Evolutionary conservation across 2,113 vertebrate genomes (phyloP).

Genomic region (Anseranas semipalmata): DNA sequence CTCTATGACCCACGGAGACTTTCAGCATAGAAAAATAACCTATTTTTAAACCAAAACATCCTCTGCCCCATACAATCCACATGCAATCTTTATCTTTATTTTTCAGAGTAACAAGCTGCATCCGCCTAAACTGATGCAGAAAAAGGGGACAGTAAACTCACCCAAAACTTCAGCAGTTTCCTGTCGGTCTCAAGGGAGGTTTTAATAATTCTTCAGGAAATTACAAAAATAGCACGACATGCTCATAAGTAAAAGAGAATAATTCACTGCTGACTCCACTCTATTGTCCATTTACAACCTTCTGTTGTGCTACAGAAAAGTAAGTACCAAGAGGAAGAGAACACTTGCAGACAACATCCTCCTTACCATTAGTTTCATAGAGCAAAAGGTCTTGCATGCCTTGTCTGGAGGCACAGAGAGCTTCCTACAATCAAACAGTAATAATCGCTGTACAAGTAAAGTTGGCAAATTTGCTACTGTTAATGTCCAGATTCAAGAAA

Average conservation of each 20-base stretch:
- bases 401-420: neutral
- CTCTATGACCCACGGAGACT: neutral
- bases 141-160: neutral
- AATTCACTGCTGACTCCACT: neutral
- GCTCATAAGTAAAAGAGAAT: neutral
- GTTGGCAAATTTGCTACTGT: neutral
- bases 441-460: neutral
- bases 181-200: neutral
- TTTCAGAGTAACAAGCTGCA: neutral
- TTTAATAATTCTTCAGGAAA: neutral
- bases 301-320: neutral
- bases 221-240: neutral
- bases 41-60: neutral
- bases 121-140: neutral
- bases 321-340: neutral
- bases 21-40: neutral
- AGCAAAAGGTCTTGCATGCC: neutral
- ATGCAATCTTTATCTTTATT: neutral
- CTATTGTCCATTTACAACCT: neutral
- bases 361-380: neutral
- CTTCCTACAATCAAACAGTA: neutral
- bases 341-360: neutral
- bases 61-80: neutral
- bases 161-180: neutral
- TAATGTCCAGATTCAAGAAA: neutral